These are phyloP conservation scores for Solenopsis invicta DNA, from an alignment of 1,140 invertebrate genomes.

Conservation along the genomic window DNA sequence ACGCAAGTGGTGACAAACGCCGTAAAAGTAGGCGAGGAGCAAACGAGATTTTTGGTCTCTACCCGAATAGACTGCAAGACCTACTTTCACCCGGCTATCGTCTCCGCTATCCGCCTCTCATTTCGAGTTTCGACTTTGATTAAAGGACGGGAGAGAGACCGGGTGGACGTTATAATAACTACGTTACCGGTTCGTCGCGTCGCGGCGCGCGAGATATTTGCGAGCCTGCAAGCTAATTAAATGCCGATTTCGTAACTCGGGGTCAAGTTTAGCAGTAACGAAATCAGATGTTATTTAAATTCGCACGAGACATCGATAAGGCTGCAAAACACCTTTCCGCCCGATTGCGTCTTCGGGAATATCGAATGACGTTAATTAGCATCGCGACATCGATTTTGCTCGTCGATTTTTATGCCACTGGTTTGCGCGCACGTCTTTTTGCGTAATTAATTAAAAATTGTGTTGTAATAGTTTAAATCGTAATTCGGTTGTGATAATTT, in stretches of 20 bases:
- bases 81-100: constrained; percentile 23
- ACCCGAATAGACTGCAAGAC: constrained; percentile 3
- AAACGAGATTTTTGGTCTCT: constrained; percentile 27
- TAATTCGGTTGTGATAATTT: background rate
- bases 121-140: constrained; percentile 8
- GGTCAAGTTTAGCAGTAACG: background rate
- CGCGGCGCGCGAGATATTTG: background rate
- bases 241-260: background rate
- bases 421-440: background rate
- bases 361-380: constrained; percentile 6
- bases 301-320: background rate
- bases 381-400: background rate
- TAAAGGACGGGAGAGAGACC: background rate
- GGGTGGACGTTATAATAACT: background rate
- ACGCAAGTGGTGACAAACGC: constrained; percentile 3
- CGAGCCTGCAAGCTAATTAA: background rate
- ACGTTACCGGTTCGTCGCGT: background rate
- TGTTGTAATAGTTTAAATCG: background rate
- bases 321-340: background rate
- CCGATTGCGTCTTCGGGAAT: background rate
- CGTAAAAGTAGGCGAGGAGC: constrained; percentile 23
- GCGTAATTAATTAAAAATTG: background rate
- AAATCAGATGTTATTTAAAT: background rate
- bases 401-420: background rate
- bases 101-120: background rate